Percentiles rank a stretch among this genome's conserved stretches.
These are phyloP conservation scores for Conus ventricosus DNA, from an alignment of 1,140 invertebrate genomes.

Conservation along the genomic window DNA sequence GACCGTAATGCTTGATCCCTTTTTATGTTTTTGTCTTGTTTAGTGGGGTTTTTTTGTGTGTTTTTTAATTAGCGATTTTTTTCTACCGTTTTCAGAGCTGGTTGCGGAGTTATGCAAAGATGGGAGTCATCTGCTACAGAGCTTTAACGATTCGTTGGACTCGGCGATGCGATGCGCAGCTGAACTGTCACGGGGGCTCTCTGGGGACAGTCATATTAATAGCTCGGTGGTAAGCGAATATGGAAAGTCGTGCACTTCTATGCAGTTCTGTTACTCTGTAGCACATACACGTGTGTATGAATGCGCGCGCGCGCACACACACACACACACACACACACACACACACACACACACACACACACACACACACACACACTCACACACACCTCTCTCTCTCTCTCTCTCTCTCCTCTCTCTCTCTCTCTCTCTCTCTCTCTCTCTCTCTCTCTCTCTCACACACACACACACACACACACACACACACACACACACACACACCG, in stretches of 20 bases:
- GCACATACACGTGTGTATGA: background rate
- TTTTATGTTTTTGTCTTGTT: no score
- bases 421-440: no score
- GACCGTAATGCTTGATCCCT: no score
- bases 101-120: slow-evolving; percentile 33
- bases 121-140: slow-evolving; percentile 31
- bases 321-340: no score
- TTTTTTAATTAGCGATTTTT: background rate
- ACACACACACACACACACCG: background rate
- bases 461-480: no score
- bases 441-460: no score
- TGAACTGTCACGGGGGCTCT: background rate
- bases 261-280: background rate
- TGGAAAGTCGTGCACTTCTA: background rate
- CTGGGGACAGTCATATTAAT: background rate
- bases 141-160: slow-evolving; percentile 21
- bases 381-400: no score
- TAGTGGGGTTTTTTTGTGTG: background rate
- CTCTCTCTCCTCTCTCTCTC: no score
- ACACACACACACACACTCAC: background rate
- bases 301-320: background rate
- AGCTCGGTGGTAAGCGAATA: background rate
- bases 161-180: background rate
- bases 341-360: background rate
- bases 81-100: background rate